phyloP scores from a whole-genome alignment of 2,113 vertebrate genomes.

The Podocnemis expansa region DNA sequence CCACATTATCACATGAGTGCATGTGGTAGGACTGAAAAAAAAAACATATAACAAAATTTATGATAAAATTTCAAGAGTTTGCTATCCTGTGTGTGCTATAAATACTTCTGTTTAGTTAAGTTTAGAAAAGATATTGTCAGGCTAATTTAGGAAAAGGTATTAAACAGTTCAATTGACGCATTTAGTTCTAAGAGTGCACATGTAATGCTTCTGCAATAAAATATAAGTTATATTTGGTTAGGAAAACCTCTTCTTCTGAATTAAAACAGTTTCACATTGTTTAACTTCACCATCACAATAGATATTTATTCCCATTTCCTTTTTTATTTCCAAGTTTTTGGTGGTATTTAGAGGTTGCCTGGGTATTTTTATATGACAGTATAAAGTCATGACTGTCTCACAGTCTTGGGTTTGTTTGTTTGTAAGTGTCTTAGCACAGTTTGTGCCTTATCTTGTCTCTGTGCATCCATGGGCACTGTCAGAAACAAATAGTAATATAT shows the following conservation, averaged over 20 bases:
- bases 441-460: neutral
- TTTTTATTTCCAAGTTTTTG: neutral
- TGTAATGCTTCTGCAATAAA: constrained; percentile 7
- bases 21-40: no score
- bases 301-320: neutral
- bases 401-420: neutral
- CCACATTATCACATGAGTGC: neutral
- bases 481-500: neutral
- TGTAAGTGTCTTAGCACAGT: neutral
- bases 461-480: neutral
- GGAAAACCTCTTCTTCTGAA: constrained; percentile 64
- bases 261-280: constrained; percentile 44
- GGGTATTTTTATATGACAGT: neutral
- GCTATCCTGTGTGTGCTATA: neutral
- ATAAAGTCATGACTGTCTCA: neutral
- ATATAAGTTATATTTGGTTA: neutral
- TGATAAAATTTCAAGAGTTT: neutral
- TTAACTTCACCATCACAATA: neutral
- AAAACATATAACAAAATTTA: no score
- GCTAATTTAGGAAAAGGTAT: constrained; percentile 48
- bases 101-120: constrained; percentile 62
- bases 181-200: neutral
- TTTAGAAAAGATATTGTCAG: constrained; percentile 51
- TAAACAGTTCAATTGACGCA: constrained; percentile 18
- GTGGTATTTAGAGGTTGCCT: neutral